phyloP scores from a whole-genome alignment of 2,797 vertebrate genomes.

The Calcarius lapponicus region DNA sequence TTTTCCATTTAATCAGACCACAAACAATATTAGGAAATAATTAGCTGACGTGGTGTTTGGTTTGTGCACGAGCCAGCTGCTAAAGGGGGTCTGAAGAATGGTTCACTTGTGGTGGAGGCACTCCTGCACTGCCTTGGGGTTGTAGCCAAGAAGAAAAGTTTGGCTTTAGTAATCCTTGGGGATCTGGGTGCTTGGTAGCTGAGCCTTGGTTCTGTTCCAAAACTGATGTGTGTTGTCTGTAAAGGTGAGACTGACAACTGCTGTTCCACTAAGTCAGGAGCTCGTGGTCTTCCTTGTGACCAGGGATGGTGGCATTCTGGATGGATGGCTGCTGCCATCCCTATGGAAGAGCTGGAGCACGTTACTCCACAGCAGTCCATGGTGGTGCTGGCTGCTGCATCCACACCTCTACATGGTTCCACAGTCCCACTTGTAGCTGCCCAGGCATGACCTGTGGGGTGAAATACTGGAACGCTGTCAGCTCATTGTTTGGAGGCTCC shows the following conservation, averaged over 20 bases:
- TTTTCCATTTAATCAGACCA: background rate
- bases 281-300: background rate
- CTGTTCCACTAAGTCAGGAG: background rate
- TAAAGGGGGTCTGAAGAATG: background rate
- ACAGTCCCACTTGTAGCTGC: background rate
- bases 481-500: background rate
- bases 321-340: background rate
- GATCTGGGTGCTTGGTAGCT: background rate
- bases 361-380: background rate
- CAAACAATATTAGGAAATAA: constrained; percentile 21
- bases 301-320: background rate
- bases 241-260: background rate
- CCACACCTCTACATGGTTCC: rapidly evolving
- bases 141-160: background rate
- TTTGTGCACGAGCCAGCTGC: background rate
- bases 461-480: background rate
- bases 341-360: background rate
- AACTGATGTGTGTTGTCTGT: background rate
- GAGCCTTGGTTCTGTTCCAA: background rate
- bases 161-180: background rate
- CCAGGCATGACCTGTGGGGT: background rate
- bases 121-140: background rate
- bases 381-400: background rate
- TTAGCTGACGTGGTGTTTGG: background rate
- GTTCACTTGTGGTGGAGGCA: background rate